phyloP scores from a whole-genome alignment of 2,113 vertebrate species.

The Malurus melanocephalus region DNA sequence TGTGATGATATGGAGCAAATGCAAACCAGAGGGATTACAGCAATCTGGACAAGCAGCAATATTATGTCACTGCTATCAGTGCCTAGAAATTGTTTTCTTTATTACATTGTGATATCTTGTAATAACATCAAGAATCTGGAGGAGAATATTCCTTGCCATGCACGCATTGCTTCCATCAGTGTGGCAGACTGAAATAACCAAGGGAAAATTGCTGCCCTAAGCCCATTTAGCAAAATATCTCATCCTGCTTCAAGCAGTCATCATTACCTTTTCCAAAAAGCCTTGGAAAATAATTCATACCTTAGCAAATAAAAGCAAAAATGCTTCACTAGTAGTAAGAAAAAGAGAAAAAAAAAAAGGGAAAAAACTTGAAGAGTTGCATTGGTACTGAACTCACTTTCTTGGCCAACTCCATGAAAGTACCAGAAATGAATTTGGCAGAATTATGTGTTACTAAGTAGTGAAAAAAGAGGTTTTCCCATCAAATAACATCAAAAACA shows the following conservation, averaged over 20 bases:
- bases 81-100: conserved; percentile 26
- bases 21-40: conserved; percentile 27
- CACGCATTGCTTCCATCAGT: not conserved
- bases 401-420: not conserved
- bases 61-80: conserved; percentile 14
- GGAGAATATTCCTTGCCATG: not conserved
- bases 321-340: not conserved
- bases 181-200: not conserved
- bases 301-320: not conserved
- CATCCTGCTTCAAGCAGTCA: not conserved
- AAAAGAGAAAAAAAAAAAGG: not conserved
- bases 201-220: not conserved
- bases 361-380: not conserved
- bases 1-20: conserved; percentile 19
- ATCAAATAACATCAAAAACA: not conserved
- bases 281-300: not conserved
- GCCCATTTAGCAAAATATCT: not conserved
- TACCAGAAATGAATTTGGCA: not conserved
- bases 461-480: not conserved
- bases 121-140: conserved; percentile 2
- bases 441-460: not conserved
- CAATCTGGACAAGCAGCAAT: conserved; percentile 5
- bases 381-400: not conserved
- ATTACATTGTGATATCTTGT: conserved; percentile 13
- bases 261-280: not conserved